A percentile compares a stretch with the other conserved stretches of the same genome.
phyloP scores from a whole-genome alignment of 1,140 invertebrate species.

The Latrodectus geometricus region DNA sequence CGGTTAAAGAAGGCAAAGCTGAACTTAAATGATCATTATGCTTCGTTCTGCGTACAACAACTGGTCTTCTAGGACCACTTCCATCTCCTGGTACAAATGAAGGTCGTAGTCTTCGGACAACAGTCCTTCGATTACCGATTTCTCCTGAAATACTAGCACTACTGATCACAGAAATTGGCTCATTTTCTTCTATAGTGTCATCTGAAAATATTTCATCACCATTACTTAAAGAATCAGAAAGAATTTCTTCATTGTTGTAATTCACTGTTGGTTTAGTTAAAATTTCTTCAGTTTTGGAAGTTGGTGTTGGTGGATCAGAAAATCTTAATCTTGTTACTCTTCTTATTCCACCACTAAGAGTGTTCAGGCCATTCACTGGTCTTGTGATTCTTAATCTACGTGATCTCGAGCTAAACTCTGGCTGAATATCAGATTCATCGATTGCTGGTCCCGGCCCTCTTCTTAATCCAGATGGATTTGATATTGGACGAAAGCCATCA shows the following conservation, averaged over 20 bases:
- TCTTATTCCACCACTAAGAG: not conserved
- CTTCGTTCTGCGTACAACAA: slow-evolving; percentile 51
- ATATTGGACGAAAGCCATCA: slow-evolving; percentile 29
- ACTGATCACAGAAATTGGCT: not conserved
- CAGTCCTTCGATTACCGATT: slow-evolving; percentile 11
- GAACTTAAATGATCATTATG: slow-evolving; percentile 1
- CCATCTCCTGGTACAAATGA: slow-evolving; percentile 52
- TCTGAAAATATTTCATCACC: not conserved
- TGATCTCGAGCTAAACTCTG: slow-evolving; percentile 3
- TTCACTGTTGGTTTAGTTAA: not conserved
- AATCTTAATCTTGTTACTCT: slow-evolving; percentile 44
- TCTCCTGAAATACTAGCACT: not conserved
- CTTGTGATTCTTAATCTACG: slow-evolving; percentile 48
- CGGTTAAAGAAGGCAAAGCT: not conserved
- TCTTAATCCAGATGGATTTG: slow-evolving; percentile 29
- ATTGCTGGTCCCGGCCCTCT: slow-evolving; percentile 4
- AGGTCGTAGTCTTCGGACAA: slow-evolving; percentile 40
- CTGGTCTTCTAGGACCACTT: slow-evolving; percentile 39
- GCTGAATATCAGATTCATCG: not conserved
- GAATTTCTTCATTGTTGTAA: slow-evolving; percentile 1
- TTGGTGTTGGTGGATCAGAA: not conserved
- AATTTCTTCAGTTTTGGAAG: slow-evolving; percentile 3
- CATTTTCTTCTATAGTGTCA: not conserved
- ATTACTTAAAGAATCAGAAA: not conserved
- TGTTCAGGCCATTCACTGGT: slow-evolving; percentile 21